phyloP scores from a whole-genome alignment of 1,140 invertebrate species.

The Mactra quadrangularis region DNA sequence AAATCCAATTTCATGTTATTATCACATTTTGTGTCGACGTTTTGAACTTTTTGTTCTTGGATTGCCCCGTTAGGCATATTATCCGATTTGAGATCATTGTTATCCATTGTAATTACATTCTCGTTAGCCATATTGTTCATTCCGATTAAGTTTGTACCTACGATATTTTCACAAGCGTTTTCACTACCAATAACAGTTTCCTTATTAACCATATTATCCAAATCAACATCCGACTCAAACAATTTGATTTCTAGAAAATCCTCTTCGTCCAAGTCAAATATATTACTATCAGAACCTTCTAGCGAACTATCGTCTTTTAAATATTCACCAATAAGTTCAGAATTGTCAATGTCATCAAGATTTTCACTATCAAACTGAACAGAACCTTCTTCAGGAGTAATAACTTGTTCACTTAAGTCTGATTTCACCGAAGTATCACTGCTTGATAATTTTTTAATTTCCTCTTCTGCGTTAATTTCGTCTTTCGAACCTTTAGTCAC shows the following conservation, averaged over 20 bases:
- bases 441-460: conserved; percentile 2
- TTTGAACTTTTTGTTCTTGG: not conserved
- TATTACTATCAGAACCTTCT: conserved; percentile 51
- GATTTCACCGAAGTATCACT: not conserved
- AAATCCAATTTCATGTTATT: not conserved
- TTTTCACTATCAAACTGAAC: conserved; percentile 10
- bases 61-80: conserved; percentile 18
- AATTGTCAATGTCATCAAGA: conserved; percentile 19
- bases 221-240: conserved; percentile 55
- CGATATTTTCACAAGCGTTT: conserved; percentile 26
- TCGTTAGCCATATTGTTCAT: conserved; percentile 53
- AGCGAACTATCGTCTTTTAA: conserved; percentile 51
- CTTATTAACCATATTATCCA: conserved; percentile 58
- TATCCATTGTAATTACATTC: conserved; percentile 40
- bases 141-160: conserved; percentile 24
- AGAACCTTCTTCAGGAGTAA: not conserved
- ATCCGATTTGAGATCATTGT: conserved; percentile 23
- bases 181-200: conserved; percentile 34
- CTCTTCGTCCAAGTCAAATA: conserved; percentile 58
- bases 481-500: not conserved
- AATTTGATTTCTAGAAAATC: conserved; percentile 58
- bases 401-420: not conserved
- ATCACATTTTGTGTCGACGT: conserved; percentile 2
- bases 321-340: conserved; percentile 46
- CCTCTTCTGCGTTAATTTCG: not conserved